Conservation (phyloP, 2,113 vertebrate species). For the Dasyurus viverrinus region DNA sequence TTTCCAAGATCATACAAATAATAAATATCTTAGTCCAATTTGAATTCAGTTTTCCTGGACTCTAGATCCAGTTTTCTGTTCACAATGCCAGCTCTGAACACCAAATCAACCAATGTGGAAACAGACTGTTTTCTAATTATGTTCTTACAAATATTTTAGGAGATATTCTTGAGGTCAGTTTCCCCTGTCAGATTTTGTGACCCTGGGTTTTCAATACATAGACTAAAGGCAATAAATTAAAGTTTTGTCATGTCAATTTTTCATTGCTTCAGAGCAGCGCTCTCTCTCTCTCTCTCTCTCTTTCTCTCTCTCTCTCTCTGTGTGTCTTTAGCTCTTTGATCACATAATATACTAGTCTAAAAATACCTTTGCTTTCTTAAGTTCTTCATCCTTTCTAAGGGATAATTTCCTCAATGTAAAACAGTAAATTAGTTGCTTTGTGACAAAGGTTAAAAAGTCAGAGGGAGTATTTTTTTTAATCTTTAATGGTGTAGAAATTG, state of each 20-base stretch:
- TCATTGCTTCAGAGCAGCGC: slow-evolving; percentile 39
- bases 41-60: background rate
- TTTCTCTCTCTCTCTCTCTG: no score
- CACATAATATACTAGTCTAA: background rate
- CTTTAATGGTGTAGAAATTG: slow-evolving; percentile 49
- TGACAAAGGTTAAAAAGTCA: slow-evolving; percentile 50
- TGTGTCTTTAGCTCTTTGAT: slow-evolving; percentile 20
- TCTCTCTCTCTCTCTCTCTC: no score
- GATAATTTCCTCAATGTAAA: slow-evolving; percentile 32
- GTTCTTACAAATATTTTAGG: no score
- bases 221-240: slow-evolving; percentile 69
- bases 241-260: slow-evolving; percentile 16
- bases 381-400: slow-evolving; percentile 27
- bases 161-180: no score
- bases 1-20: background rate
- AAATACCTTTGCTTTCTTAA: slow-evolving; percentile 43
- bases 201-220: slow-evolving; percentile 45
- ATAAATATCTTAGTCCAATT: background rate
- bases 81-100: background rate
- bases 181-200: slow-evolving; percentile 34
- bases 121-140: no score
- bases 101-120: background rate
- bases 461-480: slow-evolving; percentile 46
- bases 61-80: background rate
- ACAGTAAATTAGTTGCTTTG: slow-evolving; percentile 26